These are phyloP conservation scores for Leptoclinus maculatus DNA, from an alignment of 2,797 vertebrate genomes.

Conservation along the genomic window DNA sequence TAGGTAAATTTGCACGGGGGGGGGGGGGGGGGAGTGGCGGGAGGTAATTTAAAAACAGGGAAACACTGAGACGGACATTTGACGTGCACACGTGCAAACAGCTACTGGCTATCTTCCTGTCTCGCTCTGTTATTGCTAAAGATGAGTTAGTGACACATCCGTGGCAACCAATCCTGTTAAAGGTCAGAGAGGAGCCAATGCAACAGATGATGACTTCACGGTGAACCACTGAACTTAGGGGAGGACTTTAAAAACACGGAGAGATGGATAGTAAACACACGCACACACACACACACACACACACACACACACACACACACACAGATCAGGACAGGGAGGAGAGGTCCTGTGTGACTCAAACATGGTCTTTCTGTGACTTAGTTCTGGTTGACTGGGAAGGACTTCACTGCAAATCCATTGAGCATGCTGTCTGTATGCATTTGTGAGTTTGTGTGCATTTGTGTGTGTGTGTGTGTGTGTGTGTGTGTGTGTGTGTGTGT, in stretches of 20 bases:
- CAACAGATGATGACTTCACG: constrained; percentile 57
- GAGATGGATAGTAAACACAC: constrained; percentile 13
- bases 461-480: constrained; percentile 16
- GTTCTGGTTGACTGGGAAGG: constrained; percentile 53
- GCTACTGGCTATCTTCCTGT: constrained; percentile 44
- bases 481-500: constrained; percentile 15
- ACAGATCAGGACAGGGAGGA: constrained; percentile 19
- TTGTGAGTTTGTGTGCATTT: constrained; percentile 20
- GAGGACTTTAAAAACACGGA: constrained; percentile 27
- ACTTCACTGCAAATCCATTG: constrained; percentile 50
- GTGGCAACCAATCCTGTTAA: constrained; percentile 61
- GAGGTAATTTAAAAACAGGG: constrained; percentile 24
- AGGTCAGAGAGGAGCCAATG: constrained; percentile 59
- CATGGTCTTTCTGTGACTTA: constrained; percentile 63
- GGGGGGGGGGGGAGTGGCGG: constrained; percentile 16
- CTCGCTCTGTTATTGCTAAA: constrained; percentile 48
- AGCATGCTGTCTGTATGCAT: constrained; percentile 48
- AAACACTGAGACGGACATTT: constrained; percentile 38
- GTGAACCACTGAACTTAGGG: constrained; percentile 35
- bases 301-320: constrained; percentile 13
- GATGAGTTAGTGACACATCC: constrained; percentile 57
- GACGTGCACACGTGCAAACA: constrained; percentile 43
- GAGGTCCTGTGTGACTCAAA: constrained; percentile 61
- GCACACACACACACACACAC: constrained; percentile 10
- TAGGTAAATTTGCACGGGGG: constrained; percentile 19